Evolutionary conservation across 1,140 invertebrate genomes (phyloP), one percentile per base, ranked within the genome.

Genomic region (Ladona fulva): DNA sequence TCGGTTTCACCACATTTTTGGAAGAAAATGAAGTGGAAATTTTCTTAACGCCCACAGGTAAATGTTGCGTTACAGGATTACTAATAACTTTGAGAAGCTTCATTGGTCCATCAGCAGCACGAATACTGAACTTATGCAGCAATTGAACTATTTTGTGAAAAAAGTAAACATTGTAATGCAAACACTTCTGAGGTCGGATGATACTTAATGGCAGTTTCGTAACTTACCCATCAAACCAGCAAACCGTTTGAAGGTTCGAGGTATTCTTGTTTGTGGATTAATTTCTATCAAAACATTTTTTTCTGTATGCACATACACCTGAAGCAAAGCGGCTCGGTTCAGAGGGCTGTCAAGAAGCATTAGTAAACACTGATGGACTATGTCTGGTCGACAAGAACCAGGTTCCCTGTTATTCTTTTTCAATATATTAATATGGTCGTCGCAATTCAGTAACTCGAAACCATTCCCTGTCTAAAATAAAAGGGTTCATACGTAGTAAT

Each of bases 271-370:
- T 86, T 99, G 97, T 74, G 98, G 97, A 87, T 98, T 97, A 25
- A 99, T 92, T 92, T 99, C 97, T 82, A 99, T 99, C 0, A 99
- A 86, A 74, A 99, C 96, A 91, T 99, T 99, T 83, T 95, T 94
- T 82, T 93, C 94, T 59, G 98, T 99, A 80, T 96, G 95, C 79
- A 99, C 90, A 83, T 97, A 99, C 0, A 99, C 95, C 88, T 95
- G 93, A 19, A 96, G 84, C 12, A 95, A 84, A 19, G 95, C 95
- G 78, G 95, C 94, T 81, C 95, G 86, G 83, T 99, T 99, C 19
- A 99, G 85, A 0, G 97, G 97, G 82, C 95, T 97, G 83, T 99
- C 97, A 86, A 99, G 91, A 52, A 99, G 87, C 97, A 98, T 99
- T 0, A 99, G 84, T 10, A 99, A 86, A 84, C 95, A 98, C 84